Evolutionary conservation across 37 sponge, comb jelly and placozoan genomes (phyloP).

Genomic region (Bolinopsis microptera): DNA sequence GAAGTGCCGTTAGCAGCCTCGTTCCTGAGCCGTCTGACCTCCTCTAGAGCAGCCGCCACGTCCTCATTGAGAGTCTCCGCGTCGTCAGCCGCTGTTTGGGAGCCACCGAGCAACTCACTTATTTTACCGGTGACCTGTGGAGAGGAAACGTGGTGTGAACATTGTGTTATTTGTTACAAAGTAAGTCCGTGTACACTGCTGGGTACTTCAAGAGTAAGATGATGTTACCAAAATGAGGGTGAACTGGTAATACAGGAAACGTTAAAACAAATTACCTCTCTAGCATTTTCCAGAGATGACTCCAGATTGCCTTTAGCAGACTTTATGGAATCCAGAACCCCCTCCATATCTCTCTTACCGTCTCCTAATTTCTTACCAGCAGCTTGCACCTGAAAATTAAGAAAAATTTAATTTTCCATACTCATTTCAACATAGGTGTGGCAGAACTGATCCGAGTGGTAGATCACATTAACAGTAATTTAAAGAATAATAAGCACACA

Average conservation of each 20-base stretch:
- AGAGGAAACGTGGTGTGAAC: too few species aligned
- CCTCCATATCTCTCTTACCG: neutral
- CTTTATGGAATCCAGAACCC: neutral
- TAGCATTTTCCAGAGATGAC: constrained; percentile 2
- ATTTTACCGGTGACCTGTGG: constrained; percentile 15
- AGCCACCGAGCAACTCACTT: neutral
- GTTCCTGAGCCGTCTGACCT: constrained; percentile 11
- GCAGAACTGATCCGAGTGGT: too few species aligned
- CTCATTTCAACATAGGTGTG: too few species aligned
- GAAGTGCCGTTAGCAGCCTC: constrained; percentile 44
- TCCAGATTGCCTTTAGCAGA: constrained; percentile 28
- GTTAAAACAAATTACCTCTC: constrained; percentile 25
- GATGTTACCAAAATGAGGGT: too few species aligned
- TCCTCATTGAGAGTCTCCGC: neutral
- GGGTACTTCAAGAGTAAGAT: too few species aligned
- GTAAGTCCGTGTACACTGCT: too few species aligned
- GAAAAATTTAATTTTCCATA: too few species aligned
- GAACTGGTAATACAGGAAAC: too few species aligned
- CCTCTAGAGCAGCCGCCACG: constrained; percentile 50
- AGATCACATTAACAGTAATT: too few species aligned
- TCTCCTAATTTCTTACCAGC: constrained; percentile 35
- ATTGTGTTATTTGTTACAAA: too few species aligned
- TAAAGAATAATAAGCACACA: too few species aligned
- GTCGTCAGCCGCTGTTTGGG: constrained; percentile 2
- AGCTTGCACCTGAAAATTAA: constrained; percentile 30